Percentiles rank a stretch among this genome's conserved stretches.
Evolutionary conservation across 2,113 vertebrate species (phyloP).

Genomic region (Pteropus alecto): DNA sequence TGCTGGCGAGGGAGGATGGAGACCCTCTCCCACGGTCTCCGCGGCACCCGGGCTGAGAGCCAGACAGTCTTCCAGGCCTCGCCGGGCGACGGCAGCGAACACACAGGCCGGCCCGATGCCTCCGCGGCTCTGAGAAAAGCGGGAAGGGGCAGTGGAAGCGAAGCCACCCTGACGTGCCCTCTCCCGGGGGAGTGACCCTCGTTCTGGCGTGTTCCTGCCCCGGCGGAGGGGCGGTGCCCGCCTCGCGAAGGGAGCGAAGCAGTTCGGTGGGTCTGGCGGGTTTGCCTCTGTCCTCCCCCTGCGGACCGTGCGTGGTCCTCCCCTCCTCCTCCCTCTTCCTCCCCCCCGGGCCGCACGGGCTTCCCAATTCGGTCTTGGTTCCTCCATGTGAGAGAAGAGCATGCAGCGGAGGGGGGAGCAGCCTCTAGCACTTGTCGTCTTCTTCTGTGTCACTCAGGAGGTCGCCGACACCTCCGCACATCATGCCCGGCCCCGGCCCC

Average conservation of each 20-base stretch:
- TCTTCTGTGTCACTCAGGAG: conserved; percentile 96
- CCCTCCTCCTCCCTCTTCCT: conserved; percentile 67
- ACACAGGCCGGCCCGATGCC: conserved; percentile 8
- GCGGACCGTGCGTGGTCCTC: conserved; percentile 57
- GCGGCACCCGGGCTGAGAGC: neutral
- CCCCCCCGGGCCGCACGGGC: conserved; percentile 75
- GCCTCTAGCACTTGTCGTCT: conserved; percentile 94
- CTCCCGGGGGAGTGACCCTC: neutral
- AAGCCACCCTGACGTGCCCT: neutral
- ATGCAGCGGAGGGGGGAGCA: conserved; percentile 81
- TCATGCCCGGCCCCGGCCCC: conserved; percentile 83
- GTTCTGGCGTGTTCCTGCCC: conserved; percentile 39
- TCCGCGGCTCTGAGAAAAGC: neutral
- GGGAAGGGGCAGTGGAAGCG: conserved; percentile 39
- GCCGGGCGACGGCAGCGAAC: neutral
- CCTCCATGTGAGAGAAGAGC: conserved; percentile 81
- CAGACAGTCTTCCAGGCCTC: neutral
- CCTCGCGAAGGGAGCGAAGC: conserved; percentile 58
- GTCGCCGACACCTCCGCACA: conserved; percentile 87
- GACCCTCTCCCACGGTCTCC: neutral
- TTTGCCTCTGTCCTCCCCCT: conserved; percentile 56
- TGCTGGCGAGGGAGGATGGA: neutral
- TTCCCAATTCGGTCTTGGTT: conserved; percentile 75
- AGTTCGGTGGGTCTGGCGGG: conserved; percentile 65
- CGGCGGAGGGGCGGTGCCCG: conserved; percentile 64